Base-by-base conservation (phyloP, 2,888 invertebrate species). In the Euplexia lucipara region DNA sequence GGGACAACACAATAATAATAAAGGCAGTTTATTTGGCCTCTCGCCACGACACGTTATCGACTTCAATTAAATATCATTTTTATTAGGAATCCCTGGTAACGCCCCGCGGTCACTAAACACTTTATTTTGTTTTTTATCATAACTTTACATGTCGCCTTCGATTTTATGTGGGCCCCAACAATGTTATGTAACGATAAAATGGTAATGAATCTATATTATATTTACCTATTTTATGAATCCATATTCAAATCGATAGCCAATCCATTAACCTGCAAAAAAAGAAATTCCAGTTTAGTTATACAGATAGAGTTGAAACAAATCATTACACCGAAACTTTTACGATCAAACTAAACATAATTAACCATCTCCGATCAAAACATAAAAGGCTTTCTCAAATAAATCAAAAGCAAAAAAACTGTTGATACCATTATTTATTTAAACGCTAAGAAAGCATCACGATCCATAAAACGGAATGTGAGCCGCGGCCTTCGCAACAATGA, bases 11-110 rank as follows among this genome's bases (percentile, higher is more conserved):
- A 91, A 90, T 90, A 91, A 94, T 94, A 95, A 94, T 93, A 94
- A 93, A 93, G 88, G 81, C 88, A 90, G 90, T 95, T 95, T 95
- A 95, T 95, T 94, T 89, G 91, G 86, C 91, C 86, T 90, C 93
- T 91, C 89, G 84, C 88, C 91, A 89, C 86, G 92, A 89, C 87
- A 85, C 90, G 90, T 92, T 95, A 94, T 94, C 94, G 93, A 83
- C 85, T 90, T 89, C 94, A 95, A 94, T 95, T 95, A 95, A 95
- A 94, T 94, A 92, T 91, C 90, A 92, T 94, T 94, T 95, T 95
- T 95, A 95, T 95, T 94, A 87, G 87, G 90, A 92, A 92, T 88
- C 90, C 86, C 86, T 83, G 88, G 86, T 79, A 92, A 91, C 90
- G 91, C 92, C 92, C 90, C 86, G 88, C 85, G 88, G 91, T 87